phyloP scores from a whole-genome alignment of 2,888 invertebrate species.

The Caenorhabditis angaria region DNA sequence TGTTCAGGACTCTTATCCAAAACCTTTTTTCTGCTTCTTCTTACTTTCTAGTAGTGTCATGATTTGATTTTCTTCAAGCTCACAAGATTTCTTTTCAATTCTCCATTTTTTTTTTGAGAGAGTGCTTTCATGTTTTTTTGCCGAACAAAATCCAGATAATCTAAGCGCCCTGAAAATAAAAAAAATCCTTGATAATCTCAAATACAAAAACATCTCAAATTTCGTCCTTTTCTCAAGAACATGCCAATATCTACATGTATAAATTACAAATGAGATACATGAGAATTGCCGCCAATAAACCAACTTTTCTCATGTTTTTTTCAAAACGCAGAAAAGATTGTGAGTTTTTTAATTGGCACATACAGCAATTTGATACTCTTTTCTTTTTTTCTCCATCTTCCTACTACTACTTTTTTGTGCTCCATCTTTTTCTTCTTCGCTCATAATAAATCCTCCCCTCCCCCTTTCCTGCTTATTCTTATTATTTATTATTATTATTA shows the following conservation, averaged over 20 bases:
- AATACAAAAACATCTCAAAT: neutral
- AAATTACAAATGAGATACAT: neutral
- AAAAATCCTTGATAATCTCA: neutral
- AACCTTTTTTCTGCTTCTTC: no score
- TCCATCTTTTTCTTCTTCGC: no score
- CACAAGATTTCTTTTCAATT: neutral
- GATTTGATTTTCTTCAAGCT: neutral
- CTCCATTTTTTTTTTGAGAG: neutral
- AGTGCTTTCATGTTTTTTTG: no score
- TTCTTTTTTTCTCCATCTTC: neutral
- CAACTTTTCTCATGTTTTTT: no score
- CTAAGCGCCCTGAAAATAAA: neutral
- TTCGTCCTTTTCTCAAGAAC: neutral
- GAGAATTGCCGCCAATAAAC: neutral
- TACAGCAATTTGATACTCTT: conserved; percentile 1
- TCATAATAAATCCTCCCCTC: no score
- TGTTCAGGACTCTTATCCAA: neutral
- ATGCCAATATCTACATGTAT: neutral
- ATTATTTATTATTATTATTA: no score
- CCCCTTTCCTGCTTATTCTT: neutral
- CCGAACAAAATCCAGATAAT: neutral
- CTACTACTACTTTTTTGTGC: neutral
- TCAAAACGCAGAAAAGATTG: no score
- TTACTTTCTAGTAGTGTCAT: neutral
- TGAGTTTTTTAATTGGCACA: conserved; percentile 1